Evolutionary conservation across 2,113 vertebrate species (phyloP), one percentile per base, ranked within the genome.

Genomic region (Trochalopteron elliotii): DNA sequence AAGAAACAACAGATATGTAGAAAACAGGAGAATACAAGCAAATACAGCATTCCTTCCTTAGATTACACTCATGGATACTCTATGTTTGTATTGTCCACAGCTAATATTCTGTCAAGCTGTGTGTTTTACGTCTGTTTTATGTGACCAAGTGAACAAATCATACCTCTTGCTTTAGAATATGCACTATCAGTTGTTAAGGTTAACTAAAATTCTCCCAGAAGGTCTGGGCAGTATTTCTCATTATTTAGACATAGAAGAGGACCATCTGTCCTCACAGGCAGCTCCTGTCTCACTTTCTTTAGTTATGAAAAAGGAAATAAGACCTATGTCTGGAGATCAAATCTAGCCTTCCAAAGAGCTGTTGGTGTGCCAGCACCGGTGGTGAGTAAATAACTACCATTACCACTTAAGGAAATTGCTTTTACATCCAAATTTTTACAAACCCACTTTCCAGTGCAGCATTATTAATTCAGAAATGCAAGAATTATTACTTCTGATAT

Each of bases 41-140:
- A 83, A 70, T 28, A 33, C 5, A 55, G 22, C 44, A 53, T 56
- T 79, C 57, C 31, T 76, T 47, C 68, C 18, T 52, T 37, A 30
- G 27, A 64, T 35, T 25, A 79, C 4, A 4, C 13, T 74, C 15
- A 25, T 4, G 6, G 56, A 75, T 82, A 67, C 12, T 67, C 22
- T 75, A 33, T 2, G 2, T 44, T 78, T 85, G 5, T 42, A 39
- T 2, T 65, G 42, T 42, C 25, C 50, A 78, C 47, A 72, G 70
- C 59, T 30, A 71, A 40, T 30, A 49, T 20, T 53, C 35, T 49
- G 17, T 33, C 15, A 52, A 3, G n/a, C 7, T 12, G 2, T 37
- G 33, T n/a, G 33, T 35, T 87, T 59, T 24, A 53, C 0, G 0
- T 23, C 12, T 44, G 39, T 49, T 91, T 77, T 17, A 49, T 1